A percentile compares a stretch with the other conserved stretches of the same genome.
Conservation (phyloP, 2,888 invertebrate genomes). For the Agrochola litura region DNA sequence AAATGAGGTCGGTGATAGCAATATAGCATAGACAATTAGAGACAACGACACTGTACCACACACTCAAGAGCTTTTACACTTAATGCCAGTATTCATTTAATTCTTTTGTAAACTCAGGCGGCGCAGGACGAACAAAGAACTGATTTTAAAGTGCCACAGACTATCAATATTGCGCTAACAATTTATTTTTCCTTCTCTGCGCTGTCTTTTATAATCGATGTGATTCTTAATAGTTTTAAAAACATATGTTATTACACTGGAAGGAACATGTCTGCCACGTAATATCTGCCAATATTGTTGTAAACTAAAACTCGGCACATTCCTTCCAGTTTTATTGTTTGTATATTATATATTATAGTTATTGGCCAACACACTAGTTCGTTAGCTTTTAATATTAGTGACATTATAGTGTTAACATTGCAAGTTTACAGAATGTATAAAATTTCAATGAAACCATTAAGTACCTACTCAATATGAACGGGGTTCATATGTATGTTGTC, state of each 20-base stretch:
- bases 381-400: constrained; percentile 90
- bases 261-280: constrained; percentile 62
- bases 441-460: constrained; percentile 74
- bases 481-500: constrained; percentile 87
- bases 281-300: constrained; percentile 66
- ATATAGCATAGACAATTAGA: constrained; percentile 81
- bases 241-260: constrained; percentile 67
- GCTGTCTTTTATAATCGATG: constrained; percentile 60
- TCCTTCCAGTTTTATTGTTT: constrained; percentile 68
- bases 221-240: constrained; percentile 65
- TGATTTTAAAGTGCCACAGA: constrained; percentile 84
- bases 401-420: constrained; percentile 88
- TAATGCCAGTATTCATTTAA: constrained; percentile 74
- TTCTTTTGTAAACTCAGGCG: constrained; percentile 65
- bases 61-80: constrained; percentile 87
- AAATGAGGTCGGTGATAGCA: constrained; percentile 56
- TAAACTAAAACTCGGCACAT: constrained; percentile 50
- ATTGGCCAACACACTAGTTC: constrained; percentile 81
- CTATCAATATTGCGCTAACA: constrained; percentile 77
- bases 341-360: constrained; percentile 69
- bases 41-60: constrained; percentile 88
- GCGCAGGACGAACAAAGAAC: constrained; percentile 80
- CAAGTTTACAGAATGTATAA: constrained; percentile 83
- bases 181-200: constrained; percentile 74
- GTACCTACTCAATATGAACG: constrained; percentile 79